phyloP scores from a whole-genome alignment of 2,888 invertebrate genomes.

The Ormyrus nitidulus region DNA sequence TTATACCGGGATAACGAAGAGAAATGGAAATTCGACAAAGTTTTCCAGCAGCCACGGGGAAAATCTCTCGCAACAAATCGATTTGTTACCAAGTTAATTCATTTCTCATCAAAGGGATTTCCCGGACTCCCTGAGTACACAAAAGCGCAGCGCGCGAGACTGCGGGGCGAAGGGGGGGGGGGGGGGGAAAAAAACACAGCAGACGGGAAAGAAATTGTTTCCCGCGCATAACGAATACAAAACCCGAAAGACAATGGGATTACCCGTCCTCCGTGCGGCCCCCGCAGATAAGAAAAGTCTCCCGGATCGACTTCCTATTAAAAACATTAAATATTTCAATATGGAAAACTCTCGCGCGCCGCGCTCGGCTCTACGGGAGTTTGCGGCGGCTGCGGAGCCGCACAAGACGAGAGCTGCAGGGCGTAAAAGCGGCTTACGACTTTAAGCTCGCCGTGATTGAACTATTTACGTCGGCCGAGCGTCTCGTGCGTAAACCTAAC shows the following conservation, averaged over 20 bases:
- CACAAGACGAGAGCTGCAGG: not conserved
- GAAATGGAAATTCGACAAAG: conserved; percentile 53
- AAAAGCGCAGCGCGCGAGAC: conserved; percentile 1
- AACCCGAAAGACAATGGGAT: conserved; percentile 51
- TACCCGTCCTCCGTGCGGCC: conserved; percentile 10
- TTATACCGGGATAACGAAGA: conserved; percentile 44
- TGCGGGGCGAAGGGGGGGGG: not conserved
- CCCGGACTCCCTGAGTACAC: conserved; percentile 12
- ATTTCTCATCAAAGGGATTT: conserved; percentile 53
- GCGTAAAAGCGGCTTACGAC: conserved; percentile 61
- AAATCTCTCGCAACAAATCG: conserved; percentile 46
- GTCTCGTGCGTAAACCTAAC: conserved; percentile 53
- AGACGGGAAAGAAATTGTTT: conserved; percentile 6
- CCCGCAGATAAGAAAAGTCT: conserved; percentile 37
- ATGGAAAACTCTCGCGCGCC: conserved; percentile 57
- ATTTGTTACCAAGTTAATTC: conserved; percentile 54
- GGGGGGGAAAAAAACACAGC: not conserved
- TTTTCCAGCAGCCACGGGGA: conserved; percentile 19
- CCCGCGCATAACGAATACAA: conserved; percentile 30
- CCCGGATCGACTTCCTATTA: conserved; percentile 65
- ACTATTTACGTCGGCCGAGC: conserved; percentile 66
- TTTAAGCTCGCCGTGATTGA: conserved; percentile 68
- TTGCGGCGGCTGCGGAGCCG: no score
- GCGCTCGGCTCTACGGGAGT: conserved; percentile 1
- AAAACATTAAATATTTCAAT: conserved; percentile 68